These are phyloP conservation scores for Spodoptera picta DNA, from an alignment of 2,888 invertebrate species.

Conservation along the genomic window DNA sequence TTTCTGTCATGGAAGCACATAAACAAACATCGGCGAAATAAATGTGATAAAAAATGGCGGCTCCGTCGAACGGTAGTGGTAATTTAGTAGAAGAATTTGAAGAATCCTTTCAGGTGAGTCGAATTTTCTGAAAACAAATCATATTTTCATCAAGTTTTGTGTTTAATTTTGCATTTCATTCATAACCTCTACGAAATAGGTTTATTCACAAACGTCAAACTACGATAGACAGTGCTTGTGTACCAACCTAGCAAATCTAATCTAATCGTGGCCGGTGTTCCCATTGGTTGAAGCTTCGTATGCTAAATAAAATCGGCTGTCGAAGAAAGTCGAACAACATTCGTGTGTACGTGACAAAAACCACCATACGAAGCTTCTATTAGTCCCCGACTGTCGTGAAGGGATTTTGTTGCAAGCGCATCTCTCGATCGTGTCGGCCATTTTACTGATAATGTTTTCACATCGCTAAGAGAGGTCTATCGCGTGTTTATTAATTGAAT, in stretches of 20 bases:
- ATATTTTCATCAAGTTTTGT: conserved; percentile 10
- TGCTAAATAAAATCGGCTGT: conserved; percentile 65
- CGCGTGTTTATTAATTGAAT: conserved; percentile 65
- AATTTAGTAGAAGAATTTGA: conserved; percentile 97
- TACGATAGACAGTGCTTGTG: conserved; percentile 25
- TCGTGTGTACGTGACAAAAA: conserved; percentile 85
- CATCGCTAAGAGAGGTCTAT: conserved; percentile 72
- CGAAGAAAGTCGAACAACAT: conserved; percentile 60
- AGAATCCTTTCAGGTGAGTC: conserved; percentile 94
- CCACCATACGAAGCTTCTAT: conserved; percentile 80
- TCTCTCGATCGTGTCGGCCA: conserved; percentile 84
- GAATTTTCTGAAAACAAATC: conserved; percentile 1
- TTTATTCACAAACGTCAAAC: conserved; percentile 75
- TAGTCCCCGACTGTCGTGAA: conserved; percentile 65
- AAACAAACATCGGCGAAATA: conserved; percentile 49
- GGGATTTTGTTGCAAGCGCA: conserved; percentile 83
- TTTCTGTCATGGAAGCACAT: conserved; percentile 51
- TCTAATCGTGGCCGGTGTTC: conserved; percentile 70
- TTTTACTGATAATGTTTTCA: conserved; percentile 87
- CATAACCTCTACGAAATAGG: conserved; percentile 69
- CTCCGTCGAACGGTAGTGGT: conserved; percentile 94
- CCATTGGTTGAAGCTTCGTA: conserved; percentile 81
- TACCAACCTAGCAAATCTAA: conserved; percentile 78
- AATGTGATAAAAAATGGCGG: conserved; percentile 88
- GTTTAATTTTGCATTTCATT: conserved; percentile 47